Conservation (phyloP, 2,797 vertebrate species). For the Megalops cyprinoides region DNA sequence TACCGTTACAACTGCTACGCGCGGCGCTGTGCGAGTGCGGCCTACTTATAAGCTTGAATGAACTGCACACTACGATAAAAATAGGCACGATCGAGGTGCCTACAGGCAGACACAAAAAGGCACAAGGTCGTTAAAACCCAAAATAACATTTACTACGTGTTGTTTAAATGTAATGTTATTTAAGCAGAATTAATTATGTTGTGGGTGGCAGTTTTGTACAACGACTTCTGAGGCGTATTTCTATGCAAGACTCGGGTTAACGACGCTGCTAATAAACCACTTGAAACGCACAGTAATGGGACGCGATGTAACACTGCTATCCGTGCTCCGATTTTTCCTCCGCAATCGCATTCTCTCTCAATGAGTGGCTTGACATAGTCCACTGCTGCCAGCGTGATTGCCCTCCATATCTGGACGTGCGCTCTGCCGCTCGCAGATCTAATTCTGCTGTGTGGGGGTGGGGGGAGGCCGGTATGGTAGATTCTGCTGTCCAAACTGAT, state of each 20-base stretch:
- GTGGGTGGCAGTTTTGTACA: background rate
- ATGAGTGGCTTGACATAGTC: constrained; percentile 52
- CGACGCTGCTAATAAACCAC: constrained; percentile 39
- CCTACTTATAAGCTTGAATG: background rate
- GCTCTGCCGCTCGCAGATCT: constrained; percentile 64
- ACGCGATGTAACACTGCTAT: constrained; percentile 38
- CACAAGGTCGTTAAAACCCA: background rate
- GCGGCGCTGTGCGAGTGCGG: background rate
- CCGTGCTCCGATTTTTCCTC: constrained; percentile 35
- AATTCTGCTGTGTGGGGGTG: constrained; percentile 54
- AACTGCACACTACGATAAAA: background rate
- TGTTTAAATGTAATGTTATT: background rate
- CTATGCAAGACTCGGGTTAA: background rate
- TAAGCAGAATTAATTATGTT: background rate
- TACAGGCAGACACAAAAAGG: background rate
- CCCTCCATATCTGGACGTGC: constrained; percentile 60
- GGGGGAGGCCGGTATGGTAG: constrained; percentile 56
- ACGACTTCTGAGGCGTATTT: background rate
- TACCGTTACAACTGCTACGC: background rate
- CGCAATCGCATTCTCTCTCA: constrained; percentile 32
- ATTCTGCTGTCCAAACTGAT: constrained; percentile 70
- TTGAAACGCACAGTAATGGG: constrained; percentile 33
- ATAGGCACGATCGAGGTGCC: background rate
- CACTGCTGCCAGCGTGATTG: constrained; percentile 62
- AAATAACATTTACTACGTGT: background rate